Evolutionary conservation across 2,888 invertebrate genomes (phyloP).

Genomic region (Parnassius apollo): DNA sequence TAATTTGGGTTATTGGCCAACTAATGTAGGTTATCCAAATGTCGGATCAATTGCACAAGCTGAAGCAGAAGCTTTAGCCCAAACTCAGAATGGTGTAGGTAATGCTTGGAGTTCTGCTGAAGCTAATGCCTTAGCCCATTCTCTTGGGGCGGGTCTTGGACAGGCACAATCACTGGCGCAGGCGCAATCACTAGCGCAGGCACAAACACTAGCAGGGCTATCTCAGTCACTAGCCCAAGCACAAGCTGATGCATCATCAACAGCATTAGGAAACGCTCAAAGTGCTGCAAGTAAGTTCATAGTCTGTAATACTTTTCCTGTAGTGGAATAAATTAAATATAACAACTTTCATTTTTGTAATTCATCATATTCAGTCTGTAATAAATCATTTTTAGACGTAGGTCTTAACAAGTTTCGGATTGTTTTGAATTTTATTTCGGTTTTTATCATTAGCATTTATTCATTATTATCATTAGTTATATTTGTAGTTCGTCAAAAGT

Average conservation of each 20-base stretch:
- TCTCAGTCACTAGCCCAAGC: conserved; percentile 8
- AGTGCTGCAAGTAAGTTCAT: conserved; percentile 1
- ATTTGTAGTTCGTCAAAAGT: no score
- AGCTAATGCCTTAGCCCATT: conserved; percentile 12
- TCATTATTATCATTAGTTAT: no score
- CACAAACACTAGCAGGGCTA: conserved; percentile 3
- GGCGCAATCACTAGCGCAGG: conserved; percentile 20
- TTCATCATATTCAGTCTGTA: no score
- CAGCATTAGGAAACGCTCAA: conserved; percentile 1
- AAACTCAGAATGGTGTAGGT: conserved; percentile 2
- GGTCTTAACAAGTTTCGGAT: no score
- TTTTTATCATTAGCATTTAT: no score
- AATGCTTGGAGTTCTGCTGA: conserved; percentile 3
- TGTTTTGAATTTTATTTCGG: no score
- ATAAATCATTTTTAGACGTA: no score
- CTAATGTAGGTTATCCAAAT: no score
- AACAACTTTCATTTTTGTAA: no score
- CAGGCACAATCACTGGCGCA: conserved; percentile 15
- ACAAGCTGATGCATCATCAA: background rate
- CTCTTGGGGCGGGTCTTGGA: background rate
- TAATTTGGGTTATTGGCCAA: background rate
- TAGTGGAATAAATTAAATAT: no score
- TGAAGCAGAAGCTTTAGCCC: conserved; percentile 14
- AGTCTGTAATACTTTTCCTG: no score
- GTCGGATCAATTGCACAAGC: background rate